These are phyloP conservation scores for Pectinophora gossypiella DNA, from an alignment of 1,140 invertebrate species.

Conservation along the genomic window DNA sequence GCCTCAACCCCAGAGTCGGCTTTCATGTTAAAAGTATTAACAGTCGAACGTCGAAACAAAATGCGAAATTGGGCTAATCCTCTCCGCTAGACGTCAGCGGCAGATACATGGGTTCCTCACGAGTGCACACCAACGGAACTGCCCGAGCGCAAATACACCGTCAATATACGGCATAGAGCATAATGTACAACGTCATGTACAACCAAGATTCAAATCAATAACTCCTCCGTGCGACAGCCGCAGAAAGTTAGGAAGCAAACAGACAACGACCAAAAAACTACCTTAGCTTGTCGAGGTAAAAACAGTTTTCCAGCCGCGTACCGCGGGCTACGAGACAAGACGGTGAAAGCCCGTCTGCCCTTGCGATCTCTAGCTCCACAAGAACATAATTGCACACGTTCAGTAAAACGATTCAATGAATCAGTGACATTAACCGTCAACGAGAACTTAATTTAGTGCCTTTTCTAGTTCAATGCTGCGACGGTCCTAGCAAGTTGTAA, in stretches of 20 bases:
- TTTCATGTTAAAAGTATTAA: slow-evolving; percentile 35
- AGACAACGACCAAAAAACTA: slow-evolving; percentile 32
- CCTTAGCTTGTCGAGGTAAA: slow-evolving; percentile 36
- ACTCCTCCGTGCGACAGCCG: slow-evolving; percentile 36
- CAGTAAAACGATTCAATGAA: slow-evolving; percentile 54
- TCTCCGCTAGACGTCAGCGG: slow-evolving; percentile 17
- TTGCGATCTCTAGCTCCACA: slow-evolving; percentile 63
- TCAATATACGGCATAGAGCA: slow-evolving; percentile 19
- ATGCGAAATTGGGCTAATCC: slow-evolving; percentile 33
- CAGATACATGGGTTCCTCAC: slow-evolving; percentile 7
- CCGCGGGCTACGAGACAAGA: slow-evolving; percentile 34
- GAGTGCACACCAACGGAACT: slow-evolving; percentile 17
- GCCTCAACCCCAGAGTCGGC: slow-evolving; percentile 24
- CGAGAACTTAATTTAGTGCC: slow-evolving; percentile 16
- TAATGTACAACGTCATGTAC: slow-evolving; percentile 26
- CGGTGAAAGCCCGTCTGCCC: slow-evolving; percentile 65
- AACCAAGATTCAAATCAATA: slow-evolving; percentile 54
- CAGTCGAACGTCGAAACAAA: slow-evolving; percentile 19
- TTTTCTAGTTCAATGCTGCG: background rate
- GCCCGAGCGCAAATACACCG: slow-evolving; percentile 14
- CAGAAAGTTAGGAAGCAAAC: slow-evolving; percentile 48
- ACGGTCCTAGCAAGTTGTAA: background rate
- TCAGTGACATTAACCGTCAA: slow-evolving; percentile 37
- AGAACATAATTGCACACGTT: slow-evolving; percentile 57
- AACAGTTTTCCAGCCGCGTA: slow-evolving; percentile 37